Evolutionary conservation across 2,888 invertebrate genomes (phyloP).

Genomic region (Spodoptera exigua): DNA sequence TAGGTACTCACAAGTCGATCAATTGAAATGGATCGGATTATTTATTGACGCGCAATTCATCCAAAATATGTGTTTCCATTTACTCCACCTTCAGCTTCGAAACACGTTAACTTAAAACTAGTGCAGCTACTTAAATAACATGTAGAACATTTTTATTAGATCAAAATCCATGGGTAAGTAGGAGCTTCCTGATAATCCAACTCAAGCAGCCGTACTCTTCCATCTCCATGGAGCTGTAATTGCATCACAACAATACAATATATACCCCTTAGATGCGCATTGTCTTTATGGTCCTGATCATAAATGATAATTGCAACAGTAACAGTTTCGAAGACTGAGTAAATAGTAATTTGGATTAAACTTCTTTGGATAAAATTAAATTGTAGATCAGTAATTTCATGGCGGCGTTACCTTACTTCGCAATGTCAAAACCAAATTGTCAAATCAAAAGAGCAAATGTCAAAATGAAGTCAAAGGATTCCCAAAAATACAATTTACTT

Average conservation of each 20-base stretch:
- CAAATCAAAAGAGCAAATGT: too few relatives aligned
- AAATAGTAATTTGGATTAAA: too few relatives aligned
- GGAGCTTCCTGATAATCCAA: conserved; percentile 10
- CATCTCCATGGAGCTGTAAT: conserved; percentile 21
- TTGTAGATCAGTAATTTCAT: too few relatives aligned
- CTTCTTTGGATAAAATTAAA: too few relatives aligned
- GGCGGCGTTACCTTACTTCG: too few relatives aligned
- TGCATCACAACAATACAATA: conserved; percentile 26
- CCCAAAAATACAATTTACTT: too few relatives aligned
- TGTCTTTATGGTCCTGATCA: not conserved
- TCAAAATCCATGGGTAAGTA: not conserved
- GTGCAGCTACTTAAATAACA: not conserved
- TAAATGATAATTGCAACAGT: too few relatives aligned
- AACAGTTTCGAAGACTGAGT: too few relatives aligned
- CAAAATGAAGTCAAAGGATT: too few relatives aligned
- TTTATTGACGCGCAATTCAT: conserved; percentile 4
- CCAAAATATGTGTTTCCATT: conserved; percentile 22
- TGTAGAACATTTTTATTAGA: conserved; percentile 9
- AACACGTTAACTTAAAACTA: too few relatives aligned
- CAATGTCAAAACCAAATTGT: too few relatives aligned
- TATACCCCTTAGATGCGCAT: not conserved
- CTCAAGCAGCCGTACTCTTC: conserved; percentile 21
- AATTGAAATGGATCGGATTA: conserved; percentile 6
- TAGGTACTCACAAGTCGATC: conserved; percentile 22
- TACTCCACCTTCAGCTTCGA: conserved; percentile 4